These are phyloP conservation scores for Belonocnema kinseyi DNA, from an alignment of 1,140 invertebrate species.

Conservation along the genomic window DNA sequence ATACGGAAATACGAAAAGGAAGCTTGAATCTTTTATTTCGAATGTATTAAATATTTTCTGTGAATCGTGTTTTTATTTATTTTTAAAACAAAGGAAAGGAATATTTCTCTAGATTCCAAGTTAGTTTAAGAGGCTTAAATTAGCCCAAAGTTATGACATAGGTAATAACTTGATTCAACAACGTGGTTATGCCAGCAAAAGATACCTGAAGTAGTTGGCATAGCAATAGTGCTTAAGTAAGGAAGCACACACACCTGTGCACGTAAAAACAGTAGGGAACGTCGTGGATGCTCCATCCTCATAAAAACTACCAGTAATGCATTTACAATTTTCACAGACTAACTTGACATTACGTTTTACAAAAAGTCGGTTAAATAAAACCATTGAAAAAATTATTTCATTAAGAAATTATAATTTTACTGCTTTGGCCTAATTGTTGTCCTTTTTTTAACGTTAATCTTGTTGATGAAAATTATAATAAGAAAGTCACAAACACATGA, in stretches of 20 bases:
- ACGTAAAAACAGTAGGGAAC: slow-evolving; percentile 26
- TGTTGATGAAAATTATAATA: background rate
- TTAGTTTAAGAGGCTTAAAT: no score
- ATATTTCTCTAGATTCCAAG: no score
- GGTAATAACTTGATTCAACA: no score
- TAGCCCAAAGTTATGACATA: no score
- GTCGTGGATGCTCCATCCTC: slow-evolving; percentile 5
- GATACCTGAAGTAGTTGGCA: background rate
- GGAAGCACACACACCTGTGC: slow-evolving; percentile 27
- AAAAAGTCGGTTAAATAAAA: background rate
- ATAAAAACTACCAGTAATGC: slow-evolving; percentile 16
- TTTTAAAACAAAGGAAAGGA: no score
- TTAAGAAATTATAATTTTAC: background rate
- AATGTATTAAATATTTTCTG: no score
- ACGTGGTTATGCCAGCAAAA: no score
- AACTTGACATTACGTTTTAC: background rate
- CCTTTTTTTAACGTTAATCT: background rate
- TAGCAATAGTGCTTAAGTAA: slow-evolving; percentile 30
- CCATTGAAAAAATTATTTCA: background rate
- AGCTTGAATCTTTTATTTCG: no score
- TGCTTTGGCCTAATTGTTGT: background rate
- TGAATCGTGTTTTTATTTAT: no score
- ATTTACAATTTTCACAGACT: slow-evolving; percentile 21
- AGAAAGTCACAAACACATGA: background rate
- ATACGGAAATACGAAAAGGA: no score